phyloP scores from a whole-genome alignment of 2,888 invertebrate genomes.

The Dinocampus coccinellae region DNA sequence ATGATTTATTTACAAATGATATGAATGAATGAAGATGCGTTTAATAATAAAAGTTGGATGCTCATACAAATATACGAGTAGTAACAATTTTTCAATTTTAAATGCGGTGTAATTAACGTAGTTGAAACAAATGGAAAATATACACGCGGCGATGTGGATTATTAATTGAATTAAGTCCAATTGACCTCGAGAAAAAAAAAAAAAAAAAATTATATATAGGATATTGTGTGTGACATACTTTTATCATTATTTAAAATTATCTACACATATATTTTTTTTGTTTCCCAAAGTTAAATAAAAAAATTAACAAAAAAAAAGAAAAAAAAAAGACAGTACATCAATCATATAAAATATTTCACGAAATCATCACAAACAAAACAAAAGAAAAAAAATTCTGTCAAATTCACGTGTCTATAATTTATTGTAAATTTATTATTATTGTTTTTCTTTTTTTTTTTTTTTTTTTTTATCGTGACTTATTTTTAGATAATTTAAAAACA shows the following conservation, averaged over 20 bases:
- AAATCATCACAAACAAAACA: too few relatives aligned
- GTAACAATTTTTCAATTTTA: conserved; percentile 67
- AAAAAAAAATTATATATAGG: neutral
- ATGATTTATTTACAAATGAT: too few relatives aligned
- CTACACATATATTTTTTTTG: too few relatives aligned
- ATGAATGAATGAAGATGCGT: neutral
- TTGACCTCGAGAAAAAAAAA: conserved; percentile 33
- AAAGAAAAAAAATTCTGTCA: too few relatives aligned
- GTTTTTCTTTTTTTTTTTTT: too few relatives aligned
- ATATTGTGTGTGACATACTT: conserved; percentile 15
- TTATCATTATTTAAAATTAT: neutral
- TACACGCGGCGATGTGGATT: conserved; percentile 41
- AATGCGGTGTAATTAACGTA: conserved; percentile 61
- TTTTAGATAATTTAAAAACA: too few relatives aligned
- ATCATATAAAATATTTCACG: too few relatives aligned
- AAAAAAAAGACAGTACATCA: neutral
- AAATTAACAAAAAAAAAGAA: neutral
- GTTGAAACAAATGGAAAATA: conserved; percentile 59
- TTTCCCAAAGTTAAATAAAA: neutral
- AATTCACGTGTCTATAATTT: too few relatives aligned
- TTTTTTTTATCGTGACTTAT: too few relatives aligned
- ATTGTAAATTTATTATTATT: too few relatives aligned
- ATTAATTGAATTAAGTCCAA: conserved; percentile 39
- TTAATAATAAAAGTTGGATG: conserved; percentile 52
- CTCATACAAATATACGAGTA: conserved; percentile 57